A percentile compares a stretch with the other conserved stretches of the same genome.
These are phyloP conservation scores for Agrenia bidenticulata DNA, from an alignment of 2,888 invertebrate species.

Conservation along the genomic window DNA sequence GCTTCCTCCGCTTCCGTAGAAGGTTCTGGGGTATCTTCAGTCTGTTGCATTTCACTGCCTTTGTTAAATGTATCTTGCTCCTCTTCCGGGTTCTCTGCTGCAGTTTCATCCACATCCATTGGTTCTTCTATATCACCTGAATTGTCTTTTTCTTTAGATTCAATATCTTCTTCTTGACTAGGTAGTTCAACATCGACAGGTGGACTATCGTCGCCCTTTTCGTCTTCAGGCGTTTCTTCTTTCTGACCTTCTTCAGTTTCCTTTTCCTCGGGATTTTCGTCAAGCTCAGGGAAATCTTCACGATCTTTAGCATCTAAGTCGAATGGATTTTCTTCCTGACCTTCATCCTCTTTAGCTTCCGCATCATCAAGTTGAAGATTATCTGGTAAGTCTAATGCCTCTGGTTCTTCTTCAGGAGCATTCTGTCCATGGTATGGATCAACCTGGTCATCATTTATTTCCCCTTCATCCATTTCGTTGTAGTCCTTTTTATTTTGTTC, in stretches of 20 bases:
- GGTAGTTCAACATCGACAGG: constrained; percentile 57
- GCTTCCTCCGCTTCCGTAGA: constrained; percentile 31
- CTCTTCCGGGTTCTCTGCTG: constrained; percentile 55
- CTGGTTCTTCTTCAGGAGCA: constrained; percentile 75
- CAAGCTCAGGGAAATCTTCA: constrained; percentile 52
- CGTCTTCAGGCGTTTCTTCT: constrained; percentile 46
- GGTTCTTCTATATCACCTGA: constrained; percentile 52
- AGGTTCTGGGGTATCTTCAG: constrained; percentile 54
- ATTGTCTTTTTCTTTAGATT: constrained; percentile 56
- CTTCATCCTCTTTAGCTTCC: constrained; percentile 64
- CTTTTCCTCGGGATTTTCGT: constrained; percentile 57
- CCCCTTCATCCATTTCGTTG: constrained; percentile 62
- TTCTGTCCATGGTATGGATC: constrained; percentile 80
- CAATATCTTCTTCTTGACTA: constrained; percentile 23
- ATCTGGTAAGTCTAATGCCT: constrained; percentile 84
- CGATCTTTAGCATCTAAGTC: constrained; percentile 66
- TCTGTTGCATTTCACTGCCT: constrained; percentile 53
- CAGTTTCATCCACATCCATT: constrained; percentile 53
- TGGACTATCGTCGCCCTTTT: constrained; percentile 58
- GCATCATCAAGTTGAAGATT: constrained; percentile 78
- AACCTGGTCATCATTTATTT: constrained; percentile 57
- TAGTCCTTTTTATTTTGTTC: constrained; percentile 55
- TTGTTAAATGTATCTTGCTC: constrained; percentile 56
- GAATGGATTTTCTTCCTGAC: constrained; percentile 73
- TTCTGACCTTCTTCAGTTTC: constrained; percentile 54